phyloP scores from a whole-genome alignment of 2,888 invertebrate species.

The Agriopis leucophaearia region DNA sequence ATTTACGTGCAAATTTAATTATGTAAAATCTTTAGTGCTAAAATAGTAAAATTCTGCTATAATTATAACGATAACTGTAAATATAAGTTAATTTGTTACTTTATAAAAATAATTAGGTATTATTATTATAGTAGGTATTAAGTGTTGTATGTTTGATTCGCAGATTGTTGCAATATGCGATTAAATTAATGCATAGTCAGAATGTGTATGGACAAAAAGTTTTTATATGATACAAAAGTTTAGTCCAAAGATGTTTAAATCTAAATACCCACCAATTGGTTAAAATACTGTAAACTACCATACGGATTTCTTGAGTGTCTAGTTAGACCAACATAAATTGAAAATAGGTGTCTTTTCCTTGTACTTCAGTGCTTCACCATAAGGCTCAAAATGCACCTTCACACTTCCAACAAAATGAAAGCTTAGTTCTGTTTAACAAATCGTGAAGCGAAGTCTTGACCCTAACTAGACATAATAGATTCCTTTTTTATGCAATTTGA shows the following conservation, averaged over 20 bases:
- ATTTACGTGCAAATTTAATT: slow-evolving; percentile 41
- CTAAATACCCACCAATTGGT: slow-evolving; percentile 82
- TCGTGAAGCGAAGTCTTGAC: slow-evolving; percentile 9
- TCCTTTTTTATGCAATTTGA: slow-evolving; percentile 42
- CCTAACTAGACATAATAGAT: slow-evolving; percentile 46
- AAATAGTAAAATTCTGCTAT: slow-evolving; percentile 84
- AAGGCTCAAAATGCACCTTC: slow-evolving; percentile 3
- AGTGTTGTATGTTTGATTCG: slow-evolving; percentile 86
- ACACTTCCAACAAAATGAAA: neutral
- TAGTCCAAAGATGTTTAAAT: slow-evolving; percentile 82
- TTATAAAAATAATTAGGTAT: slow-evolving; percentile 84
- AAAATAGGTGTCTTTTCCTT: slow-evolving; percentile 25
- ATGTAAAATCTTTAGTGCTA: slow-evolving; percentile 70
- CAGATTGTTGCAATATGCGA: slow-evolving; percentile 85
- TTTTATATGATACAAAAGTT: slow-evolving; percentile 68
- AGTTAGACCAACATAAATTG: slow-evolving; percentile 43
- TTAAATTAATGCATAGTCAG: slow-evolving; percentile 81
- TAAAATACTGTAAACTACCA: slow-evolving; percentile 70
- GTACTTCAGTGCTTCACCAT: slow-evolving; percentile 11
- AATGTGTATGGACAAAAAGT: slow-evolving; percentile 78
- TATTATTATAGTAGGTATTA: slow-evolving; percentile 82
- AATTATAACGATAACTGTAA: slow-evolving; percentile 83
- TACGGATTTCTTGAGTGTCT: slow-evolving; percentile 67
- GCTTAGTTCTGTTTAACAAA: neutral
- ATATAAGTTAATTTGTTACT: slow-evolving; percentile 87